Percentiles rank a stretch among this genome's conserved stretches.
Conservation (phyloP, 2,888 invertebrate species). For the Limenitis camilla region DNA sequence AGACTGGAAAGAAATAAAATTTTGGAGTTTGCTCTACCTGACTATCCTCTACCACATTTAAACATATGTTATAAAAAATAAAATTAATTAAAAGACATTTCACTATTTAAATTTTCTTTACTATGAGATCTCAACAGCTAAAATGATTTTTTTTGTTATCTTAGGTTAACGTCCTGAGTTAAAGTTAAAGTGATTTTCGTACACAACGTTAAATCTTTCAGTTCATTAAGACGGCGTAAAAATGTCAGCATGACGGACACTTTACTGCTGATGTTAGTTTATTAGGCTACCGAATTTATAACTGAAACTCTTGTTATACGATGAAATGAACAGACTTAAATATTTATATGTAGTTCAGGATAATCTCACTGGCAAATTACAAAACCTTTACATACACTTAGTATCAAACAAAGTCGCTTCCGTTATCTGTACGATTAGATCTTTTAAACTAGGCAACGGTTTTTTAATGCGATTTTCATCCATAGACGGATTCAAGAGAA, state of each 20-base stretch:
- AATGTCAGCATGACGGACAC: background rate
- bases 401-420: too few species aligned
- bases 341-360: too few species aligned
- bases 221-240: conserved; percentile 8
- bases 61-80: too few species aligned
- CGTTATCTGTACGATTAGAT: too few species aligned
- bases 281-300: background rate
- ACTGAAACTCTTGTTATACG: background rate
- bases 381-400: too few species aligned
- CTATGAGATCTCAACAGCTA: background rate
- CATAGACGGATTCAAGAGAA: too few species aligned
- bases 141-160: conserved; percentile 1
- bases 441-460: too few species aligned
- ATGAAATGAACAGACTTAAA: background rate
- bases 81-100: background rate
- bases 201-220: conserved; percentile 10
- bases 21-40: too few species aligned
- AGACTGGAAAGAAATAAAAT: too few species aligned
- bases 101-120: background rate
- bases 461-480: too few species aligned
- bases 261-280: background rate
- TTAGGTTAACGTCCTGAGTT: background rate
- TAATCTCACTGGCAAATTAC: too few species aligned
- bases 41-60: too few species aligned
- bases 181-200: conserved; percentile 7